Percentiles rank a stretch among this genome's conserved stretches.
Conservation (phyloP, 2,113 vertebrate genomes). For the Isichthys henryi region DNA sequence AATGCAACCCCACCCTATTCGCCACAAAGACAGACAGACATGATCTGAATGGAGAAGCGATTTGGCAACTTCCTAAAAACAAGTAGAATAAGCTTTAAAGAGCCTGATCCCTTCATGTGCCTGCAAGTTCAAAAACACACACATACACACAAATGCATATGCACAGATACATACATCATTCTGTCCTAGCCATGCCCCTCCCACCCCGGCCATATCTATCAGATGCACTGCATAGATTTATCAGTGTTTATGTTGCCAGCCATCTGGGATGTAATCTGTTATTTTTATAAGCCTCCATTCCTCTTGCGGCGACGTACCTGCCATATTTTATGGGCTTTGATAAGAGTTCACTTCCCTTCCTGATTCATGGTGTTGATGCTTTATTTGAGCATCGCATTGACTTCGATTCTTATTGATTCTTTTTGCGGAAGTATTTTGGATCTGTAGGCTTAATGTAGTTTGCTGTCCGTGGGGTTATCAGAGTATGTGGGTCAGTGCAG, state of each 20-base stretch:
- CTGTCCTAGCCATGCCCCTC: not conserved
- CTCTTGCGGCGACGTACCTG: not conserved
- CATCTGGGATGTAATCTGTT: not conserved
- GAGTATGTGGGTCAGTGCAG: not conserved
- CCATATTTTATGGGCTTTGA: not conserved
- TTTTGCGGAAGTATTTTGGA: not conserved
- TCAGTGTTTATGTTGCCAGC: not conserved
- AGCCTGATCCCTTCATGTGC: not conserved
- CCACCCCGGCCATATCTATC: not conserved
- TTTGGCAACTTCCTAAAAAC: not conserved
- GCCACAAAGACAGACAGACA: not conserved
- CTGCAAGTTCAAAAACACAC: not conserved
- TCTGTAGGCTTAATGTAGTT: not conserved
- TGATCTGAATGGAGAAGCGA: not conserved
- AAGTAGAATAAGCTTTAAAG: not conserved
- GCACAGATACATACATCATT: not conserved
- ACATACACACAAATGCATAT: not conserved
- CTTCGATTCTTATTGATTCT: not conserved
- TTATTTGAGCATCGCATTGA: not conserved
- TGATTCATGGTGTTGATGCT: not conserved
- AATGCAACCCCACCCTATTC: not conserved
- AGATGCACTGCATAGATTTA: not conserved
- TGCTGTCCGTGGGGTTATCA: not conserved
- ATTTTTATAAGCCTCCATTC: not conserved
- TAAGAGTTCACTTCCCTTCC: not conserved